These are phyloP conservation scores for Orycteropus afer DNA, from an alignment of 2,113 vertebrate genomes.

Conservation along the genomic window DNA sequence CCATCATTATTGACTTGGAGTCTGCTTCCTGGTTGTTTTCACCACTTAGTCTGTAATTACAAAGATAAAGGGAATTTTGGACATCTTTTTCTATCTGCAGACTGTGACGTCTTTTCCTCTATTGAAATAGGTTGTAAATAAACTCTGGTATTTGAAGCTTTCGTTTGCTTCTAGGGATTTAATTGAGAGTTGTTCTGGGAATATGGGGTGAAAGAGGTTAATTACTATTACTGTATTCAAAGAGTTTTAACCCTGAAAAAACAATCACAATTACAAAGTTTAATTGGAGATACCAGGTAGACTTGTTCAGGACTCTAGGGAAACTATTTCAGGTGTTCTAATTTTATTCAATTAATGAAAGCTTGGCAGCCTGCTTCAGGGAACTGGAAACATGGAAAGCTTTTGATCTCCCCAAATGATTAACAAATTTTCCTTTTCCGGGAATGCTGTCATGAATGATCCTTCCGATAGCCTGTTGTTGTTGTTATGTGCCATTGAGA, in stretches of 20 bases:
- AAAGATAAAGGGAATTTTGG: neutral
- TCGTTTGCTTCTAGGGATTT: neutral
- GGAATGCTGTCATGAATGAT: neutral
- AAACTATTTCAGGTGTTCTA: neutral
- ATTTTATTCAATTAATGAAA: neutral
- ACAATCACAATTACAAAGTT: neutral
- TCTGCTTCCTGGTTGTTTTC: neutral
- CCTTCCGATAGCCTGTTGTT: too few species aligned
- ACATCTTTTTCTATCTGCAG: neutral
- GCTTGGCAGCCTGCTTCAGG: neutral
- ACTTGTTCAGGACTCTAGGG: neutral
- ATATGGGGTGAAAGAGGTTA: neutral
- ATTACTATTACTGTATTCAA: neutral
- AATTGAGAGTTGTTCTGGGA: constrained; percentile 11
- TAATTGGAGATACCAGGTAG: neutral
- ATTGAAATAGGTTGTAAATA: neutral
- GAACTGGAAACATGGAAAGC: neutral
- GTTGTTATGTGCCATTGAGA: too few species aligned
- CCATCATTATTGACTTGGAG: neutral
- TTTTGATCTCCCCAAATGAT: neutral
- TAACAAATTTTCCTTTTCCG: neutral
- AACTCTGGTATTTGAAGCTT: neutral
- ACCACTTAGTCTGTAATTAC: neutral
- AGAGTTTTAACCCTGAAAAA: neutral
- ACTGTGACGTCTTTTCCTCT: neutral